These are phyloP conservation scores for Turdus rufiventris DNA, from an alignment of 2,113 vertebrate genomes.

Conservation along the genomic window DNA sequence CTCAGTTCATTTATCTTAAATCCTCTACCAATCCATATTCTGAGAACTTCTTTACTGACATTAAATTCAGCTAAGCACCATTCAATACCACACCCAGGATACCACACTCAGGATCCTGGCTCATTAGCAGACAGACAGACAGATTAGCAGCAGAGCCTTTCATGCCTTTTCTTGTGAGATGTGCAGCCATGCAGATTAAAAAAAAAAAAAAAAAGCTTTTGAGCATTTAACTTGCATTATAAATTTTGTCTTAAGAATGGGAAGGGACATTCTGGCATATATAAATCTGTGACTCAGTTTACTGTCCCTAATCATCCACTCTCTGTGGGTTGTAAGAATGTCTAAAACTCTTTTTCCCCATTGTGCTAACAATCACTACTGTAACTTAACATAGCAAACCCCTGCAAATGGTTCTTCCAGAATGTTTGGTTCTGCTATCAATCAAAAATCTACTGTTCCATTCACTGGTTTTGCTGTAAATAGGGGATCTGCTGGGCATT, in stretches of 20 bases:
- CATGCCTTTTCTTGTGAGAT: neutral
- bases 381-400: neutral
- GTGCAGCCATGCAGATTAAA: neutral
- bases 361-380: neutral
- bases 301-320: neutral
- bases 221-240: neutral
- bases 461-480: neutral
- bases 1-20: neutral
- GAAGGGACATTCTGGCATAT: neutral
- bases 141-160: neutral
- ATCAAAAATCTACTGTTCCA: neutral
- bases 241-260: neutral
- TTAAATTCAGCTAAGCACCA: neutral
- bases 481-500: neutral
- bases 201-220: neutral
- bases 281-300: neutral
- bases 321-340: neutral
- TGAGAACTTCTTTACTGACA: neutral
- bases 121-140: neutral
- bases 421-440: neutral
- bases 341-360: neutral
- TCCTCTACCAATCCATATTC: neutral
- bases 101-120: neutral
- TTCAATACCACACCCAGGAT: fast-evolving
- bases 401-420: neutral